A percentile compares a stretch with the other conserved stretches of the same genome.
These are phyloP conservation scores for Hypselothyrea guttata DNA, from an alignment of 2,888 invertebrate genomes.

Conservation along the genomic window DNA sequence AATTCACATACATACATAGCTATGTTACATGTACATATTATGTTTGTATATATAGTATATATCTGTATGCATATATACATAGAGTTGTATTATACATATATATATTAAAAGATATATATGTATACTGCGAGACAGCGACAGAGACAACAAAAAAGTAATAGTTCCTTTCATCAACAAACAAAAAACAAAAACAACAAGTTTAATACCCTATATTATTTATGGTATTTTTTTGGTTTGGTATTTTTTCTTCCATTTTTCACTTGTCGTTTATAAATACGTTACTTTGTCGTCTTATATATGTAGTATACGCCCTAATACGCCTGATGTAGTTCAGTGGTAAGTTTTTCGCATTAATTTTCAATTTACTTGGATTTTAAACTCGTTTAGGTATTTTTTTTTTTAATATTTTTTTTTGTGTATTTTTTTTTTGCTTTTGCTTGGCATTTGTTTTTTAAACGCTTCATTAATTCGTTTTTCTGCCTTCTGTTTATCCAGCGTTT, in stretches of 20 bases:
- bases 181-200: background rate
- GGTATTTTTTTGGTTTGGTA: too few relatives aligned
- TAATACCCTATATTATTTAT: slow-evolving; percentile 1
- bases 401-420: slow-evolving; percentile 10
- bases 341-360: slow-evolving; percentile 25
- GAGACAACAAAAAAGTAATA: slow-evolving; percentile 20
- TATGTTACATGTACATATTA: too few relatives aligned
- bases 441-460: slow-evolving; percentile 17
- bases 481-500: slow-evolving; percentile 10
- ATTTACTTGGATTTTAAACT: slow-evolving; percentile 30
- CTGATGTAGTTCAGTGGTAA: slow-evolving; percentile 60
- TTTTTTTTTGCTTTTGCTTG: slow-evolving; percentile 5
- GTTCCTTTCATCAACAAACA: too few relatives aligned
- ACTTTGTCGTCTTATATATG: slow-evolving; percentile 10
- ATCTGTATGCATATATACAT: slow-evolving; percentile 11
- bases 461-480: slow-evolving; percentile 48
- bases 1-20: slow-evolving; percentile 50
- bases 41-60: slow-evolving; percentile 11
- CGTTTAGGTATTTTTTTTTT: slow-evolving; percentile 5
- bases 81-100: slow-evolving; percentile 2
- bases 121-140: background rate
- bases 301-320: slow-evolving; percentile 43
- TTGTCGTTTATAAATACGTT: slow-evolving; percentile 32
- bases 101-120: slow-evolving; percentile 1
- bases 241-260: too few relatives aligned